These are phyloP conservation scores for Junonia oenone DNA, from an alignment of 2,888 invertebrate species.

Conservation along the genomic window DNA sequence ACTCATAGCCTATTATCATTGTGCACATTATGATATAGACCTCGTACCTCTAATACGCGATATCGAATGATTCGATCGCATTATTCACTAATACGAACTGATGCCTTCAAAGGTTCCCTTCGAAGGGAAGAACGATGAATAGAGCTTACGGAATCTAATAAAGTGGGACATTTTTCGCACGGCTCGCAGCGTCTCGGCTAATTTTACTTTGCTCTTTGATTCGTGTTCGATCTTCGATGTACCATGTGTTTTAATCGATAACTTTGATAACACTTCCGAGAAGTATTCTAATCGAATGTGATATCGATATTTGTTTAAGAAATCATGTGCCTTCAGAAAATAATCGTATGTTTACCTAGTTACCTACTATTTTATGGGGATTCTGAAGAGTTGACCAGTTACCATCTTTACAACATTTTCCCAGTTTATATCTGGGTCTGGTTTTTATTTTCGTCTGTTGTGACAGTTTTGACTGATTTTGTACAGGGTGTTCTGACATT, in stretches of 20 bases:
- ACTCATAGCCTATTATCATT: conserved; percentile 60
- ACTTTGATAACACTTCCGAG: neutral
- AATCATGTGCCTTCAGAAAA: too few relatives aligned
- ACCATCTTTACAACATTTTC: too few relatives aligned
- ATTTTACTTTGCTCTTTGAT: conserved; percentile 44
- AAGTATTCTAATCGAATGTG: neutral
- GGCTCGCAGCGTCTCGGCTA: conserved; percentile 49
- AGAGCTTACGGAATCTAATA: conserved; percentile 76
- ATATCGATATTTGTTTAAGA: neutral
- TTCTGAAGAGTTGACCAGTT: too few relatives aligned
- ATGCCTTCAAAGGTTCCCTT: conserved; percentile 62
- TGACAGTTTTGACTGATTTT: too few relatives aligned
- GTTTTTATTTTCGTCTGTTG: too few relatives aligned
- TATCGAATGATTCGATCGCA: conserved; percentile 70
- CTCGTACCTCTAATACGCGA: conserved; percentile 56
- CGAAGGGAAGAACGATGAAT: conserved; percentile 69
- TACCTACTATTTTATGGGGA: too few relatives aligned
- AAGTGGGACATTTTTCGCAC: conserved; percentile 65
- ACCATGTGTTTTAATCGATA: neutral
- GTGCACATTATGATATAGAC: conserved; percentile 52
- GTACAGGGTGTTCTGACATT: too few relatives aligned
- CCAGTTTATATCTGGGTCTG: too few relatives aligned
- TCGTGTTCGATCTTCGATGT: conserved; percentile 16
- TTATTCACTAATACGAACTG: conserved; percentile 70
- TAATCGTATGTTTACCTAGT: too few relatives aligned